Percentiles rank a stretch among this genome's conserved stretches.
phyloP scores from a whole-genome alignment of 35 echinoderm and acorn worm genomes.

The Apostichopus parvimensis region DNA sequence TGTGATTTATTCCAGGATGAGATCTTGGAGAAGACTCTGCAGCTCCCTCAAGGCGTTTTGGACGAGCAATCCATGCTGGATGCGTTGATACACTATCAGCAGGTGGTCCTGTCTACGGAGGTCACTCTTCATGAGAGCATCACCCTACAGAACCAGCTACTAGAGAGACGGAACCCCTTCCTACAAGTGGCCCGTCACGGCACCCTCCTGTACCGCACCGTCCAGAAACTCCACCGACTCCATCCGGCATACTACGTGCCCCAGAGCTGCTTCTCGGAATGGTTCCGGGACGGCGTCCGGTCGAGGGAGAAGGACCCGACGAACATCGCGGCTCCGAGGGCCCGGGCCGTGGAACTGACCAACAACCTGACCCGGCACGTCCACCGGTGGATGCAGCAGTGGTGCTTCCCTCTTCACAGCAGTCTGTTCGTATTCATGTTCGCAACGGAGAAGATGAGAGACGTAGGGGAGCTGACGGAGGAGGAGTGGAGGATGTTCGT shows the following conservation, averaged over 20 bases:
- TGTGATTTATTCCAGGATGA: constrained; percentile 49
- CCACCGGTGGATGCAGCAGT: constrained; percentile 55
- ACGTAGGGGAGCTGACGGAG: constrained; percentile 48
- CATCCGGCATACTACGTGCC: constrained; percentile 84
- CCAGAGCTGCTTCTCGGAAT: constrained; percentile 46
- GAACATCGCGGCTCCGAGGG: constrained; percentile 67
- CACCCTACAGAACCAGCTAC: constrained; percentile 64
- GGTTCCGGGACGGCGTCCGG: constrained; percentile 60
- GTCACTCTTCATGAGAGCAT: constrained; percentile 73
- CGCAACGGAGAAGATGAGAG: constrained; percentile 79
- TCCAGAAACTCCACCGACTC: constrained; percentile 62
- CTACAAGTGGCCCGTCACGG: constrained; percentile 77
- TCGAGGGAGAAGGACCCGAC: constrained; percentile 70
- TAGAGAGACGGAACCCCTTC: constrained; percentile 64
- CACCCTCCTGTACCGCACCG: constrained; percentile 73
- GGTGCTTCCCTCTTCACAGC: constrained; percentile 68
- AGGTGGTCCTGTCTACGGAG: constrained; percentile 64
- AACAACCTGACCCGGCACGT: constrained; percentile 69
- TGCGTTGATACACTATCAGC: constrained; percentile 56
- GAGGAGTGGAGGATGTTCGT: constrained; percentile 86
- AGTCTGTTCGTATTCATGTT: constrained; percentile 84
- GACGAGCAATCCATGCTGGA: constrained; percentile 72
- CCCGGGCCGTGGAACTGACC: constrained; percentile 78
- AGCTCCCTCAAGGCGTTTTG: constrained; percentile 69
- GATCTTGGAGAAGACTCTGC: constrained; percentile 64